phyloP scores from a whole-genome alignment of 2,888 invertebrate species.

The Cryptus viduatorius region DNA sequence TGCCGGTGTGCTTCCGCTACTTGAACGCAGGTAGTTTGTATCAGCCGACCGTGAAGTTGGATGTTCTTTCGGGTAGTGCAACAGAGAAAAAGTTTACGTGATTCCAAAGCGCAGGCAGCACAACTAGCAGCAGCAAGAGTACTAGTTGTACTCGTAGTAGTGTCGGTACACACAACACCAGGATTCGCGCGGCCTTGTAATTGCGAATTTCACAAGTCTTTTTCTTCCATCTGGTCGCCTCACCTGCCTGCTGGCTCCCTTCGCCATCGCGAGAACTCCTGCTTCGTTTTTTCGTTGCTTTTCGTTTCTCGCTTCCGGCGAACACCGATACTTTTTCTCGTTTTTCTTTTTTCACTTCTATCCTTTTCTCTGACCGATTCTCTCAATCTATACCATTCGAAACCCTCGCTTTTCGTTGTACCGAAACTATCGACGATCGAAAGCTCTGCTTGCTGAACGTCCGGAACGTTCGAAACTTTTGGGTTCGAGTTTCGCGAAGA shows the following conservation, averaged over 20 bases:
- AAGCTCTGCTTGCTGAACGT: slow-evolving; percentile 32
- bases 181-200: slow-evolving; percentile 59
- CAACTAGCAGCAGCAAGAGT: not conserved
- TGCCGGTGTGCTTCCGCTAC: slow-evolving; percentile 60
- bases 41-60: slow-evolving; percentile 69
- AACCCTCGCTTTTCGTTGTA: slow-evolving; percentile 22
- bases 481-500: slow-evolving; percentile 35
- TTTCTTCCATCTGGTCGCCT: slow-evolving; percentile 46
- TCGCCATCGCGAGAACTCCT: slow-evolving; percentile 19
- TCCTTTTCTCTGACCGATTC: slow-evolving; percentile 9
- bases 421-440: slow-evolving; percentile 59
- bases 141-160: not conserved
- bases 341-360: slow-evolving; percentile 1
- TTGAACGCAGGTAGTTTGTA: slow-evolving; percentile 66
- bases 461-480: slow-evolving; percentile 47
- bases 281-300: slow-evolving; percentile 1
- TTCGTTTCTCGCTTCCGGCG: slow-evolving; percentile 28
- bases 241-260: slow-evolving; percentile 45
- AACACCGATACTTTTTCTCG: slow-evolving; percentile 23
- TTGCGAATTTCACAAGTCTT: slow-evolving; percentile 63
- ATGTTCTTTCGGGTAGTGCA: slow-evolving; percentile 64
- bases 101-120: slow-evolving; percentile 38
- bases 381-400: not conserved
- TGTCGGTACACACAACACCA: slow-evolving; percentile 3
- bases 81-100: slow-evolving; percentile 61